Base-by-base conservation (phyloP, 2,888 invertebrate species). In the Diaphora mendica region DNA sequence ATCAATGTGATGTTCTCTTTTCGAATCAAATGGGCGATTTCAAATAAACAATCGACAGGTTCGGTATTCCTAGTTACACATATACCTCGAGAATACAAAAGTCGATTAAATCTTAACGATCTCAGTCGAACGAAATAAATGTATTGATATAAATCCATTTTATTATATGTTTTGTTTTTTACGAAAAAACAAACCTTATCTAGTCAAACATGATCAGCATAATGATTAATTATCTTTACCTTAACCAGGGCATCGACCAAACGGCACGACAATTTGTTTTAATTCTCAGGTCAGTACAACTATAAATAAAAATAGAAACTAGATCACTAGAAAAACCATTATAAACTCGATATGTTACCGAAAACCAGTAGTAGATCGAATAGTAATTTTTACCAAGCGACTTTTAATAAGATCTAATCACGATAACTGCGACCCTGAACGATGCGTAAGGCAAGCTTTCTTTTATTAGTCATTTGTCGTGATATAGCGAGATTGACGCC, bases 381-480 rank as follows among this genome's bases (percentile, higher is more conserved):
- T 72, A 70, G 77, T 81, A 77, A 79, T 80, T 82, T 78, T 78
- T 84, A 79, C 77, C 42, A 73, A 73, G 64, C 72, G 75, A 79
- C 70, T 79, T 79, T 77, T 87, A 88, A 90, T 87, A 87, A 89
- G 89, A 86, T 82, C 74, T 85, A 86, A 89, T 88, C 91, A 87
- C 84, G 86, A 81, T 81, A 84, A 74, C 82, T 82, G 65, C 79
- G 88, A 80, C 91, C 90, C 80, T 90, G 87, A 82, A 76, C 77
- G 79, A 80, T 79, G 78, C 84, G 81, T 82, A 80, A 80, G 73
- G 71, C 71, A 4, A 75, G 76, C 77, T 84, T 86, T 80, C 80
- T 81, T 82, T 75, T 78, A 78, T 78, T 82, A 86, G 75, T 81
- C 48, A 59, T 73, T 75, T 51, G 70, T 69, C 74, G 64, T 80